Conservation (phyloP, 2,797 vertebrate genomes). For the Crypturellus tataupa region DNA sequence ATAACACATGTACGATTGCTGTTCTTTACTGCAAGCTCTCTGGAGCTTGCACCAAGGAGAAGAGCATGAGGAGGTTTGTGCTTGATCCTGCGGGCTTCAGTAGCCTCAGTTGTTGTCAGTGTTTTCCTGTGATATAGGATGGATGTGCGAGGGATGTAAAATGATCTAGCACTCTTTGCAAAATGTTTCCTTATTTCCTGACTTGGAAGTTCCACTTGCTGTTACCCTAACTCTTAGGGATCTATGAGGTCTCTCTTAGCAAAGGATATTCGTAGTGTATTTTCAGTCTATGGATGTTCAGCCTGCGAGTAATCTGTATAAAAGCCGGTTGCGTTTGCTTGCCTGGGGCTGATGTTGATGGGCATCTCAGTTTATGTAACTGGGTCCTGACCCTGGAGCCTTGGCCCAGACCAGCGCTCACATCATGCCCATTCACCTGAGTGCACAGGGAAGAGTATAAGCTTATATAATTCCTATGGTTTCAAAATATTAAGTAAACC, state of each 20-base stretch:
- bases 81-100: background rate
- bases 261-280: background rate
- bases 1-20: background rate
- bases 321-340: background rate
- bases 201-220: background rate
- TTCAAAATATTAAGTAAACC: background rate
- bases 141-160: background rate
- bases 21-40: background rate
- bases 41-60: background rate
- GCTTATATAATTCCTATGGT: background rate
- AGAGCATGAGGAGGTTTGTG: background rate
- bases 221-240: background rate
- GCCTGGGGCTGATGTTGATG: background rate
- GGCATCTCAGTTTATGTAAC: accelerated
- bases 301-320: background rate
- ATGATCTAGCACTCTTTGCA: background rate
- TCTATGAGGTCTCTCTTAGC: background rate
- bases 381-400: background rate
- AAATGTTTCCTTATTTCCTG: background rate
- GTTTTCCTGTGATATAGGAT: background rate
- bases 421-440: accelerated
- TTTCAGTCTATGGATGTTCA: background rate
- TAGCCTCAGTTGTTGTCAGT: background rate
- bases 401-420: background rate
- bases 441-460: background rate